A percentile compares a stretch with the other conserved stretches of the same genome.
Conservation (phyloP, 1,140 invertebrate genomes). For the Oryzaephilus surinamensis region DNA sequence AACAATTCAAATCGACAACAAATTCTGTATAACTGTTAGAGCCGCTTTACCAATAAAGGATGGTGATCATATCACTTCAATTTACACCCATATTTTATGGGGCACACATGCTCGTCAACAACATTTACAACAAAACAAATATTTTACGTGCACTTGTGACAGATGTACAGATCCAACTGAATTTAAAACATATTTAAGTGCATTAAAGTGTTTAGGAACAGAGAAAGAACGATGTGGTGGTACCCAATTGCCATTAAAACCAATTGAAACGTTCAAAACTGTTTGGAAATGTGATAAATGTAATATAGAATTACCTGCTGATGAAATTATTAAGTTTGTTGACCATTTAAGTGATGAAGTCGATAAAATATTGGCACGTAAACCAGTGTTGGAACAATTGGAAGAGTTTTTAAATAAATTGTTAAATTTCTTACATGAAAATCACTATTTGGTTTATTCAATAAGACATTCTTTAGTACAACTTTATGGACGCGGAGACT, state of each 20-base stretch:
- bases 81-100: conserved; percentile 55
- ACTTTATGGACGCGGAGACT: background rate
- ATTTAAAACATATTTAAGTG: conserved; percentile 48
- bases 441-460: conserved; percentile 2
- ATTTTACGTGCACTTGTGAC: conserved; percentile 51
- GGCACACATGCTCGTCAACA: conserved; percentile 50
- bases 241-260: conserved; percentile 47
- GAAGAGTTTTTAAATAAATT: conserved; percentile 52
- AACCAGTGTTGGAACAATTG: conserved; percentile 37
- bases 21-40: conserved; percentile 28
- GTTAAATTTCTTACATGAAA: conserved; percentile 6
- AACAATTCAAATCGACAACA: conserved; percentile 39
- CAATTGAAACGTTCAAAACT: conserved; percentile 44
- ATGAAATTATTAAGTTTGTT: conserved; percentile 48
- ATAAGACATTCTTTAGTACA: conserved; percentile 38
- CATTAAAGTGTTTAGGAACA: conserved; percentile 49
- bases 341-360: conserved; percentile 50
- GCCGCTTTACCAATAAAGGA: conserved; percentile 51
- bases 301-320: conserved; percentile 40
- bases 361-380: conserved; percentile 41
- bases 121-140: conserved; percentile 51
- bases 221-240: conserved; percentile 24
- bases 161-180: conserved; percentile 54
- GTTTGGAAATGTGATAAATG: conserved; percentile 54
- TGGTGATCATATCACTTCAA: conserved; percentile 52